Percentiles rank a stretch among this genome's conserved stretches.
phyloP scores from a whole-genome alignment of 2,888 invertebrate genomes.

The Phania funesta region DNA sequence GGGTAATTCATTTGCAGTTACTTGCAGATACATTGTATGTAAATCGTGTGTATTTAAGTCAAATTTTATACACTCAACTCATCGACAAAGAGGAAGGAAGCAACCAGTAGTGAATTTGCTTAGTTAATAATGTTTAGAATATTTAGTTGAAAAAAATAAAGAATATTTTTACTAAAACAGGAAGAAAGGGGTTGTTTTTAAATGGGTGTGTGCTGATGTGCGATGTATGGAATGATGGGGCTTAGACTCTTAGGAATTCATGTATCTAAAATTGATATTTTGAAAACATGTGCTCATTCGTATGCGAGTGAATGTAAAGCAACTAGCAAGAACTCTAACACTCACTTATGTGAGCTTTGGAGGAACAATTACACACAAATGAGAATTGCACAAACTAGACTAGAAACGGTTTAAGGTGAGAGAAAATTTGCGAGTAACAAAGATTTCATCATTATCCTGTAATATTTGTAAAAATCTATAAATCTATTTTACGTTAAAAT shows the following conservation, averaged over 20 bases:
- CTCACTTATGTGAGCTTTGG: slow-evolving; percentile 53
- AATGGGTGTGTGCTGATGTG: slow-evolving; percentile 39
- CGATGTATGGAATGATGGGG: slow-evolving; percentile 36
- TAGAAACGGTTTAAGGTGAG: too few relatives aligned
- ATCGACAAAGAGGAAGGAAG: slow-evolving; percentile 23
- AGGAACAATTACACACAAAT: slow-evolving; percentile 23
- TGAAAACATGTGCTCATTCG: slow-evolving; percentile 74
- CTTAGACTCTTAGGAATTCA: slow-evolving; percentile 73
- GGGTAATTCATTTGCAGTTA: slow-evolving; percentile 65
- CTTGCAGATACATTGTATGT: slow-evolving; percentile 17
- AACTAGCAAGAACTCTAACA: slow-evolving; percentile 57
- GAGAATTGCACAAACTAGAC: too few relatives aligned
- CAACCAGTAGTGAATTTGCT: slow-evolving; percentile 68
- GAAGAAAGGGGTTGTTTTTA: slow-evolving; percentile 34
- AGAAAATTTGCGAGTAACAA: too few relatives aligned
- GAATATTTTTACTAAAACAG: not conserved
- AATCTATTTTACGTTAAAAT: too few relatives aligned
- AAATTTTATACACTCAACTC: not conserved
- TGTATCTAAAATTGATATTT: slow-evolving; percentile 77
- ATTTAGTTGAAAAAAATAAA: slow-evolving; percentile 21
- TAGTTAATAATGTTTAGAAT: slow-evolving; percentile 66
- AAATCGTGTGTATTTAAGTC: slow-evolving; percentile 2
- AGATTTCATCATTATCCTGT: too few relatives aligned
- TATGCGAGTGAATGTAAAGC: slow-evolving; percentile 1
- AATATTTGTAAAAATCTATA: too few relatives aligned